Evolutionary conservation across 2,888 invertebrate species (phyloP).

Genomic region (Zygothrica quintamaculata): DNA sequence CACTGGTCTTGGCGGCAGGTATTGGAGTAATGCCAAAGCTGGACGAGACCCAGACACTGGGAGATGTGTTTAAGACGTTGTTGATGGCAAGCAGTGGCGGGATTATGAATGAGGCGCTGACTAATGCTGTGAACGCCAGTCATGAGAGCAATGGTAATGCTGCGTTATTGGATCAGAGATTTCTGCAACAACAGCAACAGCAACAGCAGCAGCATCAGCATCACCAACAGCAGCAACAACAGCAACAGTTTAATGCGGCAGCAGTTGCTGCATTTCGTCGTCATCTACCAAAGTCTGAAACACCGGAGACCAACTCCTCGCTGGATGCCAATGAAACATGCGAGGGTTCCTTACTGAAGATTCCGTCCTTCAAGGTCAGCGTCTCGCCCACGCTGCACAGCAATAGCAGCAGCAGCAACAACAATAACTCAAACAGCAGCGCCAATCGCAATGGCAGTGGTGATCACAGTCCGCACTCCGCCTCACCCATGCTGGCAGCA

Average conservation of each 20-base stretch:
- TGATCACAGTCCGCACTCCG: conserved; percentile 83
- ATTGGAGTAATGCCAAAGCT: conserved; percentile 68
- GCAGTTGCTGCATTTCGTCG: conserved; percentile 69
- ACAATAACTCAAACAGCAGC: conserved; percentile 74
- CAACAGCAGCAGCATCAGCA: conserved; percentile 78
- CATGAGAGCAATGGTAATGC: conserved; percentile 70
- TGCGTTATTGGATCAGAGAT: conserved; percentile 71
- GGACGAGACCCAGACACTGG: conserved; percentile 80
- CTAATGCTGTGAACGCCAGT: conserved; percentile 42
- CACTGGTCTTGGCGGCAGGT: conserved; percentile 80
- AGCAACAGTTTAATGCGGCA: conserved; percentile 68
- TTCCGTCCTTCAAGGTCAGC: conserved; percentile 94
- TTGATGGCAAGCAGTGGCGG: conserved; percentile 74
- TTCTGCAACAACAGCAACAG: conserved; percentile 70
- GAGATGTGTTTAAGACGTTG: conserved; percentile 81
- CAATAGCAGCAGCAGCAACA: conserved; percentile 51
- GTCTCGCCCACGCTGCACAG: conserved; percentile 73
- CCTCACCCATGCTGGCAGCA: conserved; percentile 78
- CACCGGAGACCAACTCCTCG: conserved; percentile 85
- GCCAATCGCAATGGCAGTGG: conserved; percentile 85
- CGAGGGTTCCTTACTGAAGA: conserved; percentile 92
- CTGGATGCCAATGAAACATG: conserved; percentile 82
- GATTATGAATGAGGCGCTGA: conserved; percentile 61
- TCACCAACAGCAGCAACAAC: conserved; percentile 78
- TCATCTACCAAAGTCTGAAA: conserved; percentile 84